Conservation (phyloP, 2,113 vertebrate species). For the Himantopus leucocephalus region DNA sequence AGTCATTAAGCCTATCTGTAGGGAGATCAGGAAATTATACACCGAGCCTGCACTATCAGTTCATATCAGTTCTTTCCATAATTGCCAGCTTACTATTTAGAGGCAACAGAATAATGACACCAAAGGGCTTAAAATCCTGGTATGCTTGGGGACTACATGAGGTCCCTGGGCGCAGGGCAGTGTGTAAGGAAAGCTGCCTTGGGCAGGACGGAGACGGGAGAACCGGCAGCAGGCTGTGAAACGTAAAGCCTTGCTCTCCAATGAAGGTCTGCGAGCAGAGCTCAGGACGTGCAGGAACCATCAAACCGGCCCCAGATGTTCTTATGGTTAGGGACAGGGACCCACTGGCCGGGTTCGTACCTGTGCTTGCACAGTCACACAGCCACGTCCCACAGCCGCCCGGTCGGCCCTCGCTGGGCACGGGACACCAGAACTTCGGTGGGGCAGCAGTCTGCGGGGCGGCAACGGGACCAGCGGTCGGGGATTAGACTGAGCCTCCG, state of each 20-base stretch:
- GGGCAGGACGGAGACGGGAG: not conserved
- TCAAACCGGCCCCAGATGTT: fast-evolving
- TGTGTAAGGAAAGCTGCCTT: fast-evolving
- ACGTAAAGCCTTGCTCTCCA: not conserved
- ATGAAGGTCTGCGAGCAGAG: too few species aligned
- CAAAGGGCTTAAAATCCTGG: not conserved
- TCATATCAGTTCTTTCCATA: fast-evolving
- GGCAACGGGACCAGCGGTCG: fast-evolving
- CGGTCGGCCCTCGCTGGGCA: not conserved
- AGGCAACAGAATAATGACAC: not conserved
- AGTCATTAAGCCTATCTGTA: not conserved
- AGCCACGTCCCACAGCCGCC: fast-evolving
- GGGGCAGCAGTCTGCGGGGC: not conserved
- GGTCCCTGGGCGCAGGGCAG: not conserved
- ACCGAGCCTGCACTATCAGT: fast-evolving
- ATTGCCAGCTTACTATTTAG: not conserved
- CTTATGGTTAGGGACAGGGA: fast-evolving
- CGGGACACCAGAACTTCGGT: not conserved
- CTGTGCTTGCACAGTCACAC: fast-evolving
- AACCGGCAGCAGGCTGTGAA: not conserved
- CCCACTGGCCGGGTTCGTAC: fast-evolving
- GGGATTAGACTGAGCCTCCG: not conserved
- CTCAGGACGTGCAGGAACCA: fast-evolving
- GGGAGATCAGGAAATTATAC: fast-evolving
- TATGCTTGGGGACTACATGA: fast-evolving